Evolutionary conservation across 2,888 invertebrate species (phyloP).

Genomic region (Tetheella fluctuosa): DNA sequence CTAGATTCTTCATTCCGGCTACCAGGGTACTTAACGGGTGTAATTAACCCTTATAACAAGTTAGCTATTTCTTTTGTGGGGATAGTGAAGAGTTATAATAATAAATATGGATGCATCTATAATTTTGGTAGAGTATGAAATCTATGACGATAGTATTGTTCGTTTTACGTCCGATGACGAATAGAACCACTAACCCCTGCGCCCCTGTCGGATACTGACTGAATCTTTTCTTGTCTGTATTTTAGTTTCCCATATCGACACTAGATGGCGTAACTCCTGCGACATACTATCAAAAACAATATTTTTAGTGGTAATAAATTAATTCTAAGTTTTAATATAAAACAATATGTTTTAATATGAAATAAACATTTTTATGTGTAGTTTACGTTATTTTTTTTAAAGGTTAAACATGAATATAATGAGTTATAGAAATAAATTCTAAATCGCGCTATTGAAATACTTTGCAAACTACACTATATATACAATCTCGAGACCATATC

Average conservation of each 20-base stretch:
- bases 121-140: no score
- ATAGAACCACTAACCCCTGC: no score
- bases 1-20: no score
- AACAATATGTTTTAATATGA: background rate
- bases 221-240: background rate
- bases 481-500: rapidly evolving
- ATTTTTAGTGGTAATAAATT: background rate
- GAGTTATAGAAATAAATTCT: conserved; percentile 15
- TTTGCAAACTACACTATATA: conserved; percentile 15
- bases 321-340: background rate
- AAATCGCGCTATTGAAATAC: conserved; percentile 31
- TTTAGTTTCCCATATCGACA: background rate
- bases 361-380: background rate
- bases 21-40: no score
- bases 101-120: no score
- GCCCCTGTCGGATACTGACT: no score
- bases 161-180: no score
- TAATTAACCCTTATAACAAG: no score
- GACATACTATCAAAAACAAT: background rate
- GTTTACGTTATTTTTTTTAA: background rate
- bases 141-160: no score
- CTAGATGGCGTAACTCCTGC: background rate
- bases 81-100: no score
- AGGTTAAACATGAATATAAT: background rate
- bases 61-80: no score